phyloP scores from a whole-genome alignment of 1,140 invertebrate genomes.

The Armadillidium nasatum region DNA sequence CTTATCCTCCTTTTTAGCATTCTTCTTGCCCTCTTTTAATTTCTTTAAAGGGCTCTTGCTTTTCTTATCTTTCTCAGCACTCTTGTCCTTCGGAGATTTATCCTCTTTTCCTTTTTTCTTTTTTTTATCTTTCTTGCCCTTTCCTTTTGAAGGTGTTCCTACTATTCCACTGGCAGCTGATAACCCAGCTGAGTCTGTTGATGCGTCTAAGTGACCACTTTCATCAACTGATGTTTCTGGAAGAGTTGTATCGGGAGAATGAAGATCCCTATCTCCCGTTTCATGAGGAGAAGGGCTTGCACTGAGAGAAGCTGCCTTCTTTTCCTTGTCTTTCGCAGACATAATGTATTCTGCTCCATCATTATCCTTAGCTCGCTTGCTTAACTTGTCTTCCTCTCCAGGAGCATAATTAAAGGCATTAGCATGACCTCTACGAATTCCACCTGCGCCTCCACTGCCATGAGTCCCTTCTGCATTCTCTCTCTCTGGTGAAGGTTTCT shows the following conservation, averaged over 20 bases:
- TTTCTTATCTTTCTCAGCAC: conserved; percentile 42
- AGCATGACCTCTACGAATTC: conserved; percentile 25
- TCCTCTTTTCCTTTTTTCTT: conserved; percentile 42
- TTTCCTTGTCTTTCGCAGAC: conserved; percentile 2
- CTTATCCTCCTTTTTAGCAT: conserved; percentile 37
- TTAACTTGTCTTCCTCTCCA: conserved; percentile 23
- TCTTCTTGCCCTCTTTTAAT: conserved; percentile 36
- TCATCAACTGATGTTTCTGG: conserved; percentile 35
- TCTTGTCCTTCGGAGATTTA: conserved; percentile 40
- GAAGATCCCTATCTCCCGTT: not conserved
- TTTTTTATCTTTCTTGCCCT: conserved; percentile 37
- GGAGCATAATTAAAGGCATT: conserved; percentile 45
- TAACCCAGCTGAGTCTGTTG: conserved; percentile 24
- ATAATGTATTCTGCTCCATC: not conserved
- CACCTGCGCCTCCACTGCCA: not conserved
- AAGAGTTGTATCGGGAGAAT: conserved; percentile 21
- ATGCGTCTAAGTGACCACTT: not conserved
- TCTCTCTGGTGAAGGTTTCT: conserved; percentile 3
- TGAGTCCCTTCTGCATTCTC: not conserved
- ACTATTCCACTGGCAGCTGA: not conserved
- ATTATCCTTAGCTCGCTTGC: not conserved
- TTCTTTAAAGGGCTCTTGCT: conserved; percentile 33
- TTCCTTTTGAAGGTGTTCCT: conserved; percentile 22
- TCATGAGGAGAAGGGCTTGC: not conserved
- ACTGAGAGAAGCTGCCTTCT: not conserved